Evolutionary conservation across 2,888 invertebrate genomes (phyloP), one percentile per base, ranked within the genome.

Genomic region (Sphaeridia pumilis): DNA sequence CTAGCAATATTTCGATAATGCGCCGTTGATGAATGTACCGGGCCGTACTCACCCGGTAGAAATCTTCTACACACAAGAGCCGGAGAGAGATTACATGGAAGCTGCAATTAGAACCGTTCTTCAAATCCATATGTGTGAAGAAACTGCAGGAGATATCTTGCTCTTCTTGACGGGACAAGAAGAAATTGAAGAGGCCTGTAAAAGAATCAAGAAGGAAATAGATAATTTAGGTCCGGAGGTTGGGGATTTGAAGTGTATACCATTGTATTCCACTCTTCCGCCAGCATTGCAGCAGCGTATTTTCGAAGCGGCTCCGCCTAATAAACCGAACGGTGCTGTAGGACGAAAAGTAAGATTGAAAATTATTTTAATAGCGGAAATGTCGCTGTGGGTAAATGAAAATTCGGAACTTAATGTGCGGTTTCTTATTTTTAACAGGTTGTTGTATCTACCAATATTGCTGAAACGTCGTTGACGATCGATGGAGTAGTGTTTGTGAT

Each of bases 401-500:
- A n/a, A n/a, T n/a, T n/a, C n/a, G n/a, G n/a, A n/a, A n/a, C n/a
- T n/a, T n/a, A n/a, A n/a, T n/a, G n/a, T n/a, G n/a, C n/a, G n/a
- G n/a, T n/a, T n/a, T n/a, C n/a, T n/a, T n/a, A n/a, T n/a, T n/a
- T n/a, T n/a, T n/a, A n/a, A n/a, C 38, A 64, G 62, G 60, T 94
- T 1, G 97, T 99, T 0, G 93, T 99, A 0, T 95, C 97, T 0
- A 98, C 98, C 0, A 98, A 99, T 70, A 98, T 99, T 63, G 98
- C 98, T 0, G 98, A 99, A 74, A 99, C 98, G 0, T 97, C 97
- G 0, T 73, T 99, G 24, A 99, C 98, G 4, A 98, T 98, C 66
- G 98, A 98, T 67, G 98, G 98, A 45, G 95, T 98, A 1, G 98
- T 99, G 12, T 99, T 95, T 70, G 98, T 99, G 10, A 97, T 99